Evolutionary conservation across 2,113 vertebrate species (phyloP), one percentile per base, ranked within the genome.

Genomic region (Apodemus sylvaticus): DNA sequence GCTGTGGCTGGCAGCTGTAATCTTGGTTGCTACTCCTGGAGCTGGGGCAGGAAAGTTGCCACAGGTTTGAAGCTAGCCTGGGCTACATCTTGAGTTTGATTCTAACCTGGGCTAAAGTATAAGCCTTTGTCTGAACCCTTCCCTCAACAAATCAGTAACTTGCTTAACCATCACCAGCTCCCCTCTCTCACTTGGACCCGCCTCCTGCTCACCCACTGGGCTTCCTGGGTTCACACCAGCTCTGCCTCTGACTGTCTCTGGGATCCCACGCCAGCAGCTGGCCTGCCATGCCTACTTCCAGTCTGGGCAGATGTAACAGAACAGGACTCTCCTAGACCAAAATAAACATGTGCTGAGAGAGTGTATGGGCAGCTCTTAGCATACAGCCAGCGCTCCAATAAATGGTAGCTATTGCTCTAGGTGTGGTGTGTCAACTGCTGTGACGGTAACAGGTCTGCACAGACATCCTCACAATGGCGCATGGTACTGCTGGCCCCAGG

Each of bases 391-490:
- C 29, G 55, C 86, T 96, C n/a, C 55, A 4, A 0, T 36, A 60
- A 68, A 11, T 19, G 76, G 9, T 55, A 62, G 45, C 42, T 11
- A 0, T 22, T n/a, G 14, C 62, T 31, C 20, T 10, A 4, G 0
- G 1, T 5, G n/a, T 17, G 8, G 1, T 9, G 0, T n/a, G 53
- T 5, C 7, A 24, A 36, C 51, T 19, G 55, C 2, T 1, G 17
- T 2, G 42, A n/a, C 29, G 2, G 20, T 16, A 26, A 22, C 0
- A 16, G 64, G 34, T 53, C 53, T 22, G 26, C 10, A 31, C 13
- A 17, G 62, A 86, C 31, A 2, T 5, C 11, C 70, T 31, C 76
- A n/a, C 13, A 14, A 12, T 9, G 2, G 48, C 3, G 13, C 24
- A 11, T 7, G 31, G 64, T 53, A n/a, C 45, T n/a, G 20, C 83